Conservation (phyloP, 2,888 invertebrate genomes). For the Ceraclea dissimilis region DNA sequence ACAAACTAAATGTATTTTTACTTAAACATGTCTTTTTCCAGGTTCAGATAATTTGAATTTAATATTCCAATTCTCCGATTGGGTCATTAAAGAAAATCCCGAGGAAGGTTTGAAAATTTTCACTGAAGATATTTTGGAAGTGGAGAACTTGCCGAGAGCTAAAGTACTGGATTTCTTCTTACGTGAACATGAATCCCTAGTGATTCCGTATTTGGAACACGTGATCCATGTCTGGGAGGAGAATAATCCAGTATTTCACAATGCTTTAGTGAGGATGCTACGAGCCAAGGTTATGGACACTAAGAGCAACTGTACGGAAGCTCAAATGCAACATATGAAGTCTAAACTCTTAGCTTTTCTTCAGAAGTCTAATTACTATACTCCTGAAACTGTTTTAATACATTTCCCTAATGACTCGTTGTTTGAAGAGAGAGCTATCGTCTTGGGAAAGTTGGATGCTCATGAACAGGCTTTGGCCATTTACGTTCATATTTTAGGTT, state of each 20-base stretch:
- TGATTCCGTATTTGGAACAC: conserved; percentile 92
- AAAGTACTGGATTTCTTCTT: conserved; percentile 82
- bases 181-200: conserved; percentile 70
- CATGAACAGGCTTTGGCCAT: conserved; percentile 92
- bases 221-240: conserved; percentile 88
- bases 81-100: conserved; percentile 81
- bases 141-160: conserved; percentile 81
- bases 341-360: conserved; percentile 68
- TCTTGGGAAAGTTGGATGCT: conserved; percentile 80
- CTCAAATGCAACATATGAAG: conserved; percentile 35
- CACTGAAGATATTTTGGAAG: conserved; percentile 80
- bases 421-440: conserved; percentile 90
- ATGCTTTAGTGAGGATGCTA: conserved; percentile 83
- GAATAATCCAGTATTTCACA: conserved; percentile 76
- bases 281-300: conserved; percentile 58
- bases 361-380: conserved; percentile 72
- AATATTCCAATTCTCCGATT: conserved; percentile 89
- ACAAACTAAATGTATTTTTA: neutral
- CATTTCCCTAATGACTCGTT: conserved; percentile 80
- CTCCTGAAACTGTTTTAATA: conserved; percentile 76
- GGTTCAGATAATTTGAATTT: conserved; percentile 73
- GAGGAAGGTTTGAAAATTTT: conserved; percentile 86
- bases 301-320: conserved; percentile 23
- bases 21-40: neutral
- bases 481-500: conserved; percentile 77